Conservation (phyloP, 1,140 invertebrate genomes). For the Neuroterus valhalla region DNA sequence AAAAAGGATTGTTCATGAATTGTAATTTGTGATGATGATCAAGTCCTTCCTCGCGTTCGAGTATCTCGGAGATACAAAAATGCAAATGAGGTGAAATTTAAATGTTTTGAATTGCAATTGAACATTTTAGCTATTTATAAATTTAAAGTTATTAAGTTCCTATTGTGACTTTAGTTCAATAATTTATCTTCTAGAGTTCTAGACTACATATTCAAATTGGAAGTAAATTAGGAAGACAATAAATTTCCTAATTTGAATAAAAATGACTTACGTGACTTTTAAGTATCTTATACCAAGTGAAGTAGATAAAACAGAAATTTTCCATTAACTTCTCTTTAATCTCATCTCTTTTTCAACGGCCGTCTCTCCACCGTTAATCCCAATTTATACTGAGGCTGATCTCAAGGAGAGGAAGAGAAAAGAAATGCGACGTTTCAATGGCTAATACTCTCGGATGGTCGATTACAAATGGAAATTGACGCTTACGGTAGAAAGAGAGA, state of each 20-base stretch:
- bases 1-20: no score
- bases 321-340: slow-evolving; percentile 27
- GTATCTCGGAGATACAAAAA: no score
- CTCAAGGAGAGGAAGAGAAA: neutral
- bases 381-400: slow-evolving; percentile 19
- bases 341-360: neutral
- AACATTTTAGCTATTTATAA: no score
- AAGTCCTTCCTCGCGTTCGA: no score
- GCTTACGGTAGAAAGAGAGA: slow-evolving; percentile 10
- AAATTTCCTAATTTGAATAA: slow-evolving; percentile 20
- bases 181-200: neutral
- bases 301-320: slow-evolving; percentile 25
- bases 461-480: slow-evolving; percentile 26
- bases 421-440: slow-evolving; percentile 24
- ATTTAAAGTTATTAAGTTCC: no score
- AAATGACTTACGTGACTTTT: slow-evolving; percentile 15
- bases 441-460: slow-evolving; percentile 8
- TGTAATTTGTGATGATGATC: no score
- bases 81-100: no score
- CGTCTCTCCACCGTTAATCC: slow-evolving; percentile 18
- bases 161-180: neutral
- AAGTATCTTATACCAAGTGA: neutral
- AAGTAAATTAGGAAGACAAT: slow-evolving; percentile 10
- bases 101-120: no score
- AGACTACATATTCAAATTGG: neutral